phyloP scores from a whole-genome alignment of 2,797 vertebrate species.

The Xenentodon cancila region DNA sequence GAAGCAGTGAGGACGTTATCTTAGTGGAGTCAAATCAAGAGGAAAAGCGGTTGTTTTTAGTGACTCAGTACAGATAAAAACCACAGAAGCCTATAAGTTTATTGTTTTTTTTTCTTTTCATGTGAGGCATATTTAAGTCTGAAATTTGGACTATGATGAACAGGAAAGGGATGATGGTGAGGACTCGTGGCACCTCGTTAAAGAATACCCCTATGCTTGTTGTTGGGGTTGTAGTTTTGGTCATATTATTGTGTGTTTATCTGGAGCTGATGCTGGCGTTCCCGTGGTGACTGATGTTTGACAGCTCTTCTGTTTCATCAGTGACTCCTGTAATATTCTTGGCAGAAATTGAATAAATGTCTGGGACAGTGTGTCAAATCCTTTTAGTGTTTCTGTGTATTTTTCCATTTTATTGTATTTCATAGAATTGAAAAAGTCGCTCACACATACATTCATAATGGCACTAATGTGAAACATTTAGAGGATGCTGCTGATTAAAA shows the following conservation, averaged over 20 bases:
- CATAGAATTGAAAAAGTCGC: slow-evolving; percentile 1
- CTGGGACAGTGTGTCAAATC: slow-evolving; percentile 6
- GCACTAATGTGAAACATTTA: too few relatives aligned
- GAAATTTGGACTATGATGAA: slow-evolving; percentile 61
- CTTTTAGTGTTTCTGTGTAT: slow-evolving; percentile 18
- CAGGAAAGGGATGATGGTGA: slow-evolving; percentile 61
- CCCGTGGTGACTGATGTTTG: slow-evolving; percentile 64
- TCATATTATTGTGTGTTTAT: slow-evolving; percentile 76
- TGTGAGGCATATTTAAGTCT: slow-evolving; percentile 8
- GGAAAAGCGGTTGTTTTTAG: slow-evolving; percentile 43
- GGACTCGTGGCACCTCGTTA: slow-evolving; percentile 44
- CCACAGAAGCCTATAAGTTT: slow-evolving; percentile 1
- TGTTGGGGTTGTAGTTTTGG: slow-evolving; percentile 62
- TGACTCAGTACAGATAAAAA: too few relatives aligned
- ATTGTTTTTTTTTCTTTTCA: slow-evolving; percentile 44
- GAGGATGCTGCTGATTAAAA: too few relatives aligned
- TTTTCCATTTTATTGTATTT: slow-evolving; percentile 12
- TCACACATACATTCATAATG: neutral
- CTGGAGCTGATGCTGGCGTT: slow-evolving; percentile 74
- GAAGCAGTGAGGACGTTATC: slow-evolving; percentile 67
- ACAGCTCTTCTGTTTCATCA: slow-evolving; percentile 26
- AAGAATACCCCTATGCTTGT: slow-evolving; percentile 67
- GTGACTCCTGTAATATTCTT: slow-evolving; percentile 17
- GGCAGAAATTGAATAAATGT: slow-evolving; percentile 50
- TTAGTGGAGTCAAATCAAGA: slow-evolving; percentile 56